phyloP scores from a whole-genome alignment of 1,140 invertebrate genomes.

The Drosophila novamexicana region DNA sequence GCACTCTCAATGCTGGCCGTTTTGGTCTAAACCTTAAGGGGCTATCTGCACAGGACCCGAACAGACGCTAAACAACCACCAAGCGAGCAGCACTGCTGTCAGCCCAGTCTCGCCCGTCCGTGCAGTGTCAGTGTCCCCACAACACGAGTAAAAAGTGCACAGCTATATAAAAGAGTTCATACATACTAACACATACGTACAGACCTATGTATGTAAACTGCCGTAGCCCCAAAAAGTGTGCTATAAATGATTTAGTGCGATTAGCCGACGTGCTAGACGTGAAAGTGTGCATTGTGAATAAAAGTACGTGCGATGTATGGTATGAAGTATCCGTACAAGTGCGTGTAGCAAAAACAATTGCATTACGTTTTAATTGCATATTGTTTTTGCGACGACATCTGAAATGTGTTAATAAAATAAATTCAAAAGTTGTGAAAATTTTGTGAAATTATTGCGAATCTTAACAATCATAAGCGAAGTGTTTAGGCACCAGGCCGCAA shows the following conservation, averaged over 20 bases:
- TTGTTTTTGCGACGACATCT: constrained; percentile 28
- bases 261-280: constrained; percentile 43
- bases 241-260: constrained; percentile 63
- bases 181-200: constrained; percentile 25
- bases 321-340: constrained; percentile 54
- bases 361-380: constrained; percentile 61
- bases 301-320: constrained; percentile 3
- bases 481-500: constrained; percentile 20
- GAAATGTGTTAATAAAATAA: constrained; percentile 25
- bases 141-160: constrained; percentile 45
- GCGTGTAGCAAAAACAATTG: constrained; percentile 56
- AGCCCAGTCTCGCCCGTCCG: constrained; percentile 11
- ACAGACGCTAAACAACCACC: constrained; percentile 63
- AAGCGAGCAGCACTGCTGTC: constrained; percentile 57
- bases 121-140: constrained; percentile 28
- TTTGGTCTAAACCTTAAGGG: constrained; percentile 12
- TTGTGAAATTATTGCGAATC: constrained; percentile 4
- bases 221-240: constrained; percentile 44
- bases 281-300: constrained; percentile 55
- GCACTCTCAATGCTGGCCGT: constrained; percentile 29
- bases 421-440: not conserved
- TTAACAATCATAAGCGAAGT: not conserved
- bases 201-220: constrained; percentile 17
- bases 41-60: constrained; percentile 33
- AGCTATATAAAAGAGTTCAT: constrained; percentile 28